These are phyloP conservation scores for Erythrolamprus reginae DNA, from an alignment of 2,113 vertebrate species.

Conservation along the genomic window DNA sequence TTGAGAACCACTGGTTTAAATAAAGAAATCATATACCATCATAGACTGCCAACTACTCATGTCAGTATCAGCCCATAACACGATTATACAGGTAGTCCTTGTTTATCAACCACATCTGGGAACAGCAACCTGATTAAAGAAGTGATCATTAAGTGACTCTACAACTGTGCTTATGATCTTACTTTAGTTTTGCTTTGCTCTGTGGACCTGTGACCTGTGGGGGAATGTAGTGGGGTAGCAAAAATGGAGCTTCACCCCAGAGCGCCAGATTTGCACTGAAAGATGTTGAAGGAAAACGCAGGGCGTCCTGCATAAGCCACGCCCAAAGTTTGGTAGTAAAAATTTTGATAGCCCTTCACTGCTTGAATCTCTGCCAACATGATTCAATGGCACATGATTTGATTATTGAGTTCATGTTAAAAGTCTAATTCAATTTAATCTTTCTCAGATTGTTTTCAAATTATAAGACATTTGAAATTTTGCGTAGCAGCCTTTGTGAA, in stretches of 20 bases:
- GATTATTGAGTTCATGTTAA: neutral
- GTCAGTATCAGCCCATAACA: neutral
- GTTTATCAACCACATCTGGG: neutral
- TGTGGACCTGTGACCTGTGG: neutral
- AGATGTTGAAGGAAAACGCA: too few relatives aligned
- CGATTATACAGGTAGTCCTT: neutral
- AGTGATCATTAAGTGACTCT: neutral
- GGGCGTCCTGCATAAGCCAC: too few relatives aligned
- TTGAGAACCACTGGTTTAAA: too few relatives aligned
- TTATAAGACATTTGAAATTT: neutral
- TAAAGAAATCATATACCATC: neutral
- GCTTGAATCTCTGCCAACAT: neutral
- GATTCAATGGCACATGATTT: neutral
- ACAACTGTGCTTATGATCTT: neutral
- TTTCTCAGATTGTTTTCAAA: neutral
- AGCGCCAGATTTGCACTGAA: too few relatives aligned
- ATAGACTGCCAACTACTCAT: neutral
- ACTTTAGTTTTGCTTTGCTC: neutral
- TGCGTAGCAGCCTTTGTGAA: neutral
- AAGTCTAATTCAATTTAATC: neutral
- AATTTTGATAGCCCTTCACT: too few relatives aligned
- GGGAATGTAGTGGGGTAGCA: too few relatives aligned
- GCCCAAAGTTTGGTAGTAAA: too few relatives aligned
- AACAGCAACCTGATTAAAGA: neutral
- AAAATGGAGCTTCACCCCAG: too few relatives aligned